Conservation (phyloP, 2,888 invertebrate genomes). For the Cryptocephalus moraei region DNA sequence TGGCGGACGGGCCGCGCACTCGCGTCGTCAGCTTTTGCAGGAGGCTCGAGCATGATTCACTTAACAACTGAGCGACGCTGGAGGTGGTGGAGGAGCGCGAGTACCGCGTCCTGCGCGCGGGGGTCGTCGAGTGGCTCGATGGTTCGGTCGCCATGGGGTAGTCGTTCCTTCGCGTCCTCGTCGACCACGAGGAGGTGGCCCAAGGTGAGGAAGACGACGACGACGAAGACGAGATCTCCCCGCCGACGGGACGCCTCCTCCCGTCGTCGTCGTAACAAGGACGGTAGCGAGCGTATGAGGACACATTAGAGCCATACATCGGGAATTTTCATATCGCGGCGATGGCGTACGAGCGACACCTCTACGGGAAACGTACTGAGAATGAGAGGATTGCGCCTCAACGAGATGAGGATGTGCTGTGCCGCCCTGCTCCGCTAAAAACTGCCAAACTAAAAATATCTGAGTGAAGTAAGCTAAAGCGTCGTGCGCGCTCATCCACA, state of each 20-base stretch:
- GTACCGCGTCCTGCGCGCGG: slow-evolving; percentile 51
- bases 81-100: slow-evolving; percentile 67
- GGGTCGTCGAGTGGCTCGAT: slow-evolving; percentile 6
- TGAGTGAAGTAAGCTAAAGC: slow-evolving; percentile 22
- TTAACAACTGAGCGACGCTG: slow-evolving; percentile 76
- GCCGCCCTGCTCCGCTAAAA: slow-evolving; percentile 46
- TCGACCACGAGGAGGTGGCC: slow-evolving; percentile 13
- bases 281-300: slow-evolving; percentile 31
- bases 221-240: slow-evolving; percentile 13
- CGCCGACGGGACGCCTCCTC: slow-evolving; percentile 15
- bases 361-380: neutral
- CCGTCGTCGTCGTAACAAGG: slow-evolving; percentile 30
- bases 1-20: slow-evolving; percentile 63
- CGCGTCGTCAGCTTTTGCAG: slow-evolving; percentile 68
- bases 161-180: slow-evolving; percentile 16
- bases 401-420: slow-evolving; percentile 3
- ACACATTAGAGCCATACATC: slow-evolving; percentile 26
- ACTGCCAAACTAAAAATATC: slow-evolving; percentile 59
- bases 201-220: slow-evolving; percentile 16
- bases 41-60: slow-evolving; percentile 78
- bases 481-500: slow-evolving; percentile 21
- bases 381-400: neutral
- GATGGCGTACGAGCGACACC: neutral
- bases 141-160: slow-evolving; percentile 17
- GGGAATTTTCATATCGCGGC: slow-evolving; percentile 11